Conservation (phyloP, 2,888 invertebrate species). For the Neoascia interrupta region DNA sequence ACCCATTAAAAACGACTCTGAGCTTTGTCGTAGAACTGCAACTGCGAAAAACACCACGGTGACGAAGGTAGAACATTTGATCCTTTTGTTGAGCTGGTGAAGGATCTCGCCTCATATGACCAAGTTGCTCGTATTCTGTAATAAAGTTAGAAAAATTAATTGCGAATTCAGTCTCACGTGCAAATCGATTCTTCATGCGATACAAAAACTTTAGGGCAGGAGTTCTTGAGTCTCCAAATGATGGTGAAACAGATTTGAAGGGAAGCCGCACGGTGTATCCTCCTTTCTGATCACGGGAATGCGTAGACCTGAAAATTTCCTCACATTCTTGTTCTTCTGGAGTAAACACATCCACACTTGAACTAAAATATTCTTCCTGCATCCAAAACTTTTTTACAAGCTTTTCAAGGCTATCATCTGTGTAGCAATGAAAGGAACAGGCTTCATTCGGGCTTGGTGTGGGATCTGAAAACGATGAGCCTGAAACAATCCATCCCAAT, state of each 20-base stretch:
- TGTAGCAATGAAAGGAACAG: not conserved
- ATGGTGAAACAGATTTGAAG: not conserved
- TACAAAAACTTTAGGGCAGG: not conserved
- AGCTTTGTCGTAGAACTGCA: conserved; percentile 20
- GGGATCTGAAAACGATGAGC: not conserved
- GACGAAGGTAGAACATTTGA: not conserved
- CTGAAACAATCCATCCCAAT: no score
- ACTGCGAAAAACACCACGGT: not conserved
- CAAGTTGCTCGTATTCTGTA: not conserved
- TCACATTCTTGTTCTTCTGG: conserved; percentile 1
- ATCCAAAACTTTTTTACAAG: not conserved
- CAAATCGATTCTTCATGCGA: not conserved
- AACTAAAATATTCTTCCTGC: not conserved
- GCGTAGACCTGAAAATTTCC: not conserved
- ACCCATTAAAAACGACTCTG: conserved; percentile 12
- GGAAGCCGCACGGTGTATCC: conserved; percentile 12
- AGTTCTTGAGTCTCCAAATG: not conserved
- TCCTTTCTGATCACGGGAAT: not conserved
- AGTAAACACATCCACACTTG: not conserved
- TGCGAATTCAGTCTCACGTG: not conserved
- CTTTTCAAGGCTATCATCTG: not conserved
- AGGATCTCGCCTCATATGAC: not conserved
- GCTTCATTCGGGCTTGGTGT: not conserved
- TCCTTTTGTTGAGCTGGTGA: not conserved
- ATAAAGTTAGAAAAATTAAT: not conserved